phyloP scores from a whole-genome alignment of 2,113 vertebrate species.

The Bos indicus region DNA sequence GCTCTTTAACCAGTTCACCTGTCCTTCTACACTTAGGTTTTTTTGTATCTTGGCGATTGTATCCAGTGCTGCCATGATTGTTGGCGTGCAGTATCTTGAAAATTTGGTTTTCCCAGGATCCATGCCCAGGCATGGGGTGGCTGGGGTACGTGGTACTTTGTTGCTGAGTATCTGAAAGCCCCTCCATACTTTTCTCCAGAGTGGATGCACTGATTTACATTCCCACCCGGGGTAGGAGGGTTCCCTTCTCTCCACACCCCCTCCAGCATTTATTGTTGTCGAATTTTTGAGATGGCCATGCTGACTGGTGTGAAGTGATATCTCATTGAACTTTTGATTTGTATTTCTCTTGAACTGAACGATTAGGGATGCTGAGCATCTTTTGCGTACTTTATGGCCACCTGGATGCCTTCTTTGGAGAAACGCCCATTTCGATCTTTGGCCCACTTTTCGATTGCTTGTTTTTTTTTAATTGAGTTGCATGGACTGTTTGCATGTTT shows the following conservation, averaged over 20 bases:
- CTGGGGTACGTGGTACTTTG: neutral
- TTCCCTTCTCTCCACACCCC: neutral
- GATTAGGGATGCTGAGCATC: neutral
- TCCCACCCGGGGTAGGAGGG: accelerated
- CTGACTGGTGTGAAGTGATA: neutral
- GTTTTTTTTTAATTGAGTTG: neutral
- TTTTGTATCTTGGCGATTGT: neutral
- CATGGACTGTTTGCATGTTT: too few relatives aligned
- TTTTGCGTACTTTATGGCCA: neutral
- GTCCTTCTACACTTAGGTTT: neutral
- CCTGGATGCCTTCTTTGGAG: neutral
- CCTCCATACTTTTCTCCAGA: neutral
- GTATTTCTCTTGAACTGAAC: neutral
- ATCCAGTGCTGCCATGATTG: neutral
- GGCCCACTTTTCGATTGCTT: accelerated
- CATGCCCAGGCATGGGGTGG: neutral
- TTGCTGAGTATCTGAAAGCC: neutral
- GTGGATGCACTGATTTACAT: neutral
- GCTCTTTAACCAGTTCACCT: too few relatives aligned
- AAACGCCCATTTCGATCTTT: neutral
- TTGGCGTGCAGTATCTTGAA: neutral
- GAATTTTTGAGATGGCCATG: neutral
- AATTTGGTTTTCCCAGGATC: neutral
- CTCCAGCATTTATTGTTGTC: neutral
- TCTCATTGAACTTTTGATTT: neutral